phyloP scores from a whole-genome alignment of 2,888 invertebrate species.

The Ceramica pisi region DNA sequence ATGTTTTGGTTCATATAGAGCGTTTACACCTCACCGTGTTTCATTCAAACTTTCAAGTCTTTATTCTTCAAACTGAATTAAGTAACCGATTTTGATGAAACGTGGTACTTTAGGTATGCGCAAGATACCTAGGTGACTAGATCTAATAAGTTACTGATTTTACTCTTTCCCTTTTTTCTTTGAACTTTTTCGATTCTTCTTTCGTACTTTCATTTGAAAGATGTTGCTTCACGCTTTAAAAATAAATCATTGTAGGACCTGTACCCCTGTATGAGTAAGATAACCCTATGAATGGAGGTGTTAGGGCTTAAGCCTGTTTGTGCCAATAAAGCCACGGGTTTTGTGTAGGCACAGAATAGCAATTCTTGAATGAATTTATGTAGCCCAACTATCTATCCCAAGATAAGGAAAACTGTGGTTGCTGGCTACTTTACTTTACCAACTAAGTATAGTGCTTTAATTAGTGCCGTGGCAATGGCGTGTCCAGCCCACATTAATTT shows the following conservation, averaged over 20 bases:
- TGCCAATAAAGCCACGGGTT: background rate
- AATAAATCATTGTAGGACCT: background rate
- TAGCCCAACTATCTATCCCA: background rate
- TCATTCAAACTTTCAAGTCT: no score
- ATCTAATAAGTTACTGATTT: no score
- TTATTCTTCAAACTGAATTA: no score
- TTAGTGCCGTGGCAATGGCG: constrained; percentile 4
- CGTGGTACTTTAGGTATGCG: no score
- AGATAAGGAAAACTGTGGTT: background rate
- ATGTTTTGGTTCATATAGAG: no score
- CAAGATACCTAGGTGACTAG: no score
- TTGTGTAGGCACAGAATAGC: background rate
- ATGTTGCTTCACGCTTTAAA: background rate
- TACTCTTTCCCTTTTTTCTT: no score
- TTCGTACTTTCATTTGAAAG: no score
- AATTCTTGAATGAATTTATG: background rate
- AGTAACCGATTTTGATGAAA: no score
- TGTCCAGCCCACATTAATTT: constrained; percentile 15
- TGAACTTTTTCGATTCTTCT: no score
- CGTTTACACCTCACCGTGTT: no score
- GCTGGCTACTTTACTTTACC: background rate
- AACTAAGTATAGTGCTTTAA: constrained; percentile 1
- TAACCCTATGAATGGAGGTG: background rate
- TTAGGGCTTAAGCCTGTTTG: background rate
- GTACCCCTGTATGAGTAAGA: no score